Conservation (phyloP, 2,888 invertebrate genomes). For the Epinotia ramella region DNA sequence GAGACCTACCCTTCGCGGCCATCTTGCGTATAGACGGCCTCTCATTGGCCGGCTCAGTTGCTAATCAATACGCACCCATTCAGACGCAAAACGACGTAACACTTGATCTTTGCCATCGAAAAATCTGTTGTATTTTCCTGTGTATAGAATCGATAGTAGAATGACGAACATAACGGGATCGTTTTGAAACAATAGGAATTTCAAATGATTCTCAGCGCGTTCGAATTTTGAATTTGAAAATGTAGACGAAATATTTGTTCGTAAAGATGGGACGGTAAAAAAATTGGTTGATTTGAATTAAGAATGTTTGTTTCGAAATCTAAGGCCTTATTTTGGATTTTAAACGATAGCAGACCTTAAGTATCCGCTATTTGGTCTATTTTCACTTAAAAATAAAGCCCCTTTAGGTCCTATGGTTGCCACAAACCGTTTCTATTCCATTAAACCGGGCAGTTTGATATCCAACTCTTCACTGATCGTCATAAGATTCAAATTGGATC, state of each 20-base stretch:
- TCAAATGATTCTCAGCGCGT: constrained; percentile 29
- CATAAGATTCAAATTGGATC: constrained; percentile 11
- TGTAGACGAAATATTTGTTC: constrained; percentile 7
- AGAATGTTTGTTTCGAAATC: constrained; percentile 8
- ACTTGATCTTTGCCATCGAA: background rate
- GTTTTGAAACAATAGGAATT: constrained; percentile 40
- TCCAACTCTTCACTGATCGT: background rate
- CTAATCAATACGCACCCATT: constrained; percentile 73
- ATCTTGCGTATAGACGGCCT: constrained; percentile 64
- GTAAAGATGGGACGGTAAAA: background rate
- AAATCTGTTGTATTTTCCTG: constrained; percentile 15
- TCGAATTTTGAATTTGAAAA: constrained; percentile 40
- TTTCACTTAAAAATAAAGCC: constrained; percentile 2
- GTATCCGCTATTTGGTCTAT: background rate
- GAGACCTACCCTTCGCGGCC: constrained; percentile 74
- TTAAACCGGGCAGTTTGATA: constrained; percentile 41
- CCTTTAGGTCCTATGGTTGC: constrained; percentile 19
- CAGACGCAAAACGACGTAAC: constrained; percentile 52
- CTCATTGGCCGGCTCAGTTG: constrained; percentile 72
- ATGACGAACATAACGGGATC: constrained; percentile 38
- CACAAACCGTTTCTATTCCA: constrained; percentile 27
- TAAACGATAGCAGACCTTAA: background rate
- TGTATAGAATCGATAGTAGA: constrained; percentile 43
- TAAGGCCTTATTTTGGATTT: background rate
- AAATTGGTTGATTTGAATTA: constrained; percentile 16